Percentiles rank a stretch among this genome's conserved stretches.
These are phyloP conservation scores for Callipepla californica DNA, from an alignment of 2,113 vertebrate species.

Conservation along the genomic window DNA sequence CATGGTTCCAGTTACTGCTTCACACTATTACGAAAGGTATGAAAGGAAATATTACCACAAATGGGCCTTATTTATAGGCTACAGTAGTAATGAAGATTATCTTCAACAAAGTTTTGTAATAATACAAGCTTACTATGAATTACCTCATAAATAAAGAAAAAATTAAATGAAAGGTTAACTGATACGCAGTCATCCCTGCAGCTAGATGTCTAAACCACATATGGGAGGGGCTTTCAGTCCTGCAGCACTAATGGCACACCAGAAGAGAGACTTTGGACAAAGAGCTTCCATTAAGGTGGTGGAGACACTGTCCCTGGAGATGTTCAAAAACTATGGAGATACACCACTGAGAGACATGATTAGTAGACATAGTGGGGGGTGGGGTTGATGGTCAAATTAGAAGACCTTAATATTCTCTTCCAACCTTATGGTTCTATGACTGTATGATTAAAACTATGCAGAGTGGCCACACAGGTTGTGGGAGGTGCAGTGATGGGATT, in stretches of 20 bases:
- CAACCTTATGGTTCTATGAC: too few relatives aligned
- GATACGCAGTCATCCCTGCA: background rate
- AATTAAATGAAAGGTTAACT: conserved; percentile 12
- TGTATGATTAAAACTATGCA: too few relatives aligned
- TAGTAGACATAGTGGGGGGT: too few relatives aligned
- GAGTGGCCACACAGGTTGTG: background rate
- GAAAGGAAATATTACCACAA: conserved; percentile 15
- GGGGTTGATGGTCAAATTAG: too few relatives aligned
- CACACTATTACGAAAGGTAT: background rate
- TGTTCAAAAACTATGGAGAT: too few relatives aligned
- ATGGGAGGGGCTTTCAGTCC: background rate
- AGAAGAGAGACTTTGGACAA: background rate
- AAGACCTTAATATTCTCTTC: too few relatives aligned
- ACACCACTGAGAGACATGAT: too few relatives aligned
- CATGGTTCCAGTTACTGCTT: background rate
- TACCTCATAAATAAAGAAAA: conserved; percentile 28
- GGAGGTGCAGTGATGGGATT: background rate
- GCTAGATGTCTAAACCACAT: background rate
- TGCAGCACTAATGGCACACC: background rate
- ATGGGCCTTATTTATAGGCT: conserved; percentile 6
- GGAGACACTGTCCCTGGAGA: too few relatives aligned
- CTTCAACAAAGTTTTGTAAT: background rate
- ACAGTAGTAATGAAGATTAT: conserved; percentile 20
- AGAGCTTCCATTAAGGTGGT: background rate
- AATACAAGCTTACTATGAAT: background rate